Evolutionary conservation across 2,113 vertebrate species (phyloP), one percentile per base, ranked within the genome.

Genomic region (Ammodytes dubius): DNA sequence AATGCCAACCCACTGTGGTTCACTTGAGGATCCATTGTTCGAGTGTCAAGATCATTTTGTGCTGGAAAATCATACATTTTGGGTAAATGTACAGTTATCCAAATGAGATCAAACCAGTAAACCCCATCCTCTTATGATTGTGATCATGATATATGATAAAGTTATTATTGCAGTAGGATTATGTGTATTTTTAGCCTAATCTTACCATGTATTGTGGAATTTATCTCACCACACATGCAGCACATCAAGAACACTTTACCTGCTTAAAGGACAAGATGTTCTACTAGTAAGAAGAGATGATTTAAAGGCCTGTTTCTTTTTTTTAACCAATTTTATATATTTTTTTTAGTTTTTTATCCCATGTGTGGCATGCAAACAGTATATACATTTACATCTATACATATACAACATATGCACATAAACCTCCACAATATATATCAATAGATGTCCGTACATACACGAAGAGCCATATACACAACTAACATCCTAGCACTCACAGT

Each of bases 11-110:
- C 66, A n/a, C 6, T 42, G 15, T 79, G 40, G 58, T 50, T 74
- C 45, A 56, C 50, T 37, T 76, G 5, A 46, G 27, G 27, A 69
- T 54, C 52, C 58, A 71, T 61, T 42, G 35, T n/a, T 49, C 54
- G 61, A 27, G 10, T 53, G 59, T 37, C 59, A 27, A 40, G 17
- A 60, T 45, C 35, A 72, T 27, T 27, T 27, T 27, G 17, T 64
- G 74, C 35, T 35, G 39, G 17, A 13, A 63, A 13, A 13, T 50
- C 8, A 52, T 50, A 50, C 12, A 19, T 60, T n/a, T 39, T 1
- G 42, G 27, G 5, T 13, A n/a, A 10, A 77, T 53, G 47, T 37
- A 37, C 40, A 47, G 8, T 50, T 68, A 45, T 71, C 50, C 54
- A 66, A 65, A 59, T 75, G 54, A 11, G n/a, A 74, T 49, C 5